phyloP scores from a whole-genome alignment of 2,888 invertebrate genomes.

The Drosophila mayaguana region DNA sequence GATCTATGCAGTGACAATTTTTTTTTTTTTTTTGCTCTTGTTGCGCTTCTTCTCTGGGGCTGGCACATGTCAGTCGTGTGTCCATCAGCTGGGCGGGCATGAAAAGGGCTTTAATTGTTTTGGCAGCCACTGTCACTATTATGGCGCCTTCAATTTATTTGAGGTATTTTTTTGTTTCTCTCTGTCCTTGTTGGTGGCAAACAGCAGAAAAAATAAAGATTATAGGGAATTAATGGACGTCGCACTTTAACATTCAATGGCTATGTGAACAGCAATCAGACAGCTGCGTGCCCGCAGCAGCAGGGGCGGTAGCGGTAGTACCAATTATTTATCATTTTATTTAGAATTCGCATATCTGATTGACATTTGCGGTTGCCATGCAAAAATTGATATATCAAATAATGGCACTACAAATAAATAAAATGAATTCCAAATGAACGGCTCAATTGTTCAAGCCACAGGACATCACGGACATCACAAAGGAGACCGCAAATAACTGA shows the following conservation, averaged over 20 bases:
- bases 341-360: constrained; percentile 28
- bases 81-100: constrained; percentile 31
- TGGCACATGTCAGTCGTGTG: constrained; percentile 51
- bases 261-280: constrained; percentile 4
- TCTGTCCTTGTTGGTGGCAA: constrained; percentile 16
- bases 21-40: not conserved
- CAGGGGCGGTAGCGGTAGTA: constrained; percentile 17
- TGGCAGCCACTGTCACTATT: constrained; percentile 53
- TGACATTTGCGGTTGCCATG: constrained; percentile 45
- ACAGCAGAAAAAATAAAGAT: constrained; percentile 7
- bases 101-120: constrained; percentile 69
- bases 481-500: constrained; percentile 45
- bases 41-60: not conserved
- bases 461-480: constrained; percentile 4
- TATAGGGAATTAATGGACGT: constrained; percentile 37
- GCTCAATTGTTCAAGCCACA: not conserved
- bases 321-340: constrained; percentile 38
- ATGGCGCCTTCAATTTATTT: constrained; percentile 61
- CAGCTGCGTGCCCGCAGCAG: constrained; percentile 35
- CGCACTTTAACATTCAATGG: constrained; percentile 23
- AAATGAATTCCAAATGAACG: not conserved
- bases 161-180: constrained; percentile 13
- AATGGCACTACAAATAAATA: not conserved
- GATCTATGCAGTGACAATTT: constrained; percentile 25
- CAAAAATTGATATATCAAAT: not conserved